A percentile compares a stretch with the other conserved stretches of the same genome.
phyloP scores from a whole-genome alignment of 2,888 invertebrate species.

The Scaptomyza polygonia region DNA sequence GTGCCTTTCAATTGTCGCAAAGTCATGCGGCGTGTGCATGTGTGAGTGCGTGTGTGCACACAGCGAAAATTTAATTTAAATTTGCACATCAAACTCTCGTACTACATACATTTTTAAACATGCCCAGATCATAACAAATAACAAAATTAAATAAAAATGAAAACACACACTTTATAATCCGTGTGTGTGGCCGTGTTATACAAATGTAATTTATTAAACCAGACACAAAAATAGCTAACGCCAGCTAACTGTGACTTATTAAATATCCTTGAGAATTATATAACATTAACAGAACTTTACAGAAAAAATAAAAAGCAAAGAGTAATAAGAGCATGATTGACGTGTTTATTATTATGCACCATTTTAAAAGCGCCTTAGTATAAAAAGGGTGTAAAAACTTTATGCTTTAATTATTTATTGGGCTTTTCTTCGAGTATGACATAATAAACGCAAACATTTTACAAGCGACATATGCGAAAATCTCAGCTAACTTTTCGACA shows the following conservation, averaged over 20 bases:
- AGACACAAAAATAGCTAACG: not conserved
- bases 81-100: constrained; percentile 71
- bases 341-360: no score
- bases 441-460: constrained; percentile 64
- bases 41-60: constrained; percentile 22
- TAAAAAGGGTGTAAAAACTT: constrained; percentile 23
- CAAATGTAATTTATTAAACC: constrained; percentile 49
- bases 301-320: not conserved
- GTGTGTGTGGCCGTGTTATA: constrained; percentile 22
- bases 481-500: constrained; percentile 47
- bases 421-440: constrained; percentile 48
- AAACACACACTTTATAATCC: constrained; percentile 24
- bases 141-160: constrained; percentile 21
- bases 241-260: not conserved
- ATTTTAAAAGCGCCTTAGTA: no score
- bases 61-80: constrained; percentile 74
- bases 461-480: constrained; percentile 36
- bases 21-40: constrained; percentile 36
- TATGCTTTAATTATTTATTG: constrained; percentile 62
- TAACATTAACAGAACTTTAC: not conserved
- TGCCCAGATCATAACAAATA: constrained; percentile 23
- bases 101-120: constrained; percentile 71
- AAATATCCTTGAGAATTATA: constrained; percentile 8
- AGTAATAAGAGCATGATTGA: not conserved
- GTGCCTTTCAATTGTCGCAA: constrained; percentile 58